Percentiles rank a stretch among this genome's conserved stretches.
These are phyloP conservation scores for Paraescarpia echinospica DNA, from an alignment of 1,140 invertebrate genomes.

Conservation along the genomic window DNA sequence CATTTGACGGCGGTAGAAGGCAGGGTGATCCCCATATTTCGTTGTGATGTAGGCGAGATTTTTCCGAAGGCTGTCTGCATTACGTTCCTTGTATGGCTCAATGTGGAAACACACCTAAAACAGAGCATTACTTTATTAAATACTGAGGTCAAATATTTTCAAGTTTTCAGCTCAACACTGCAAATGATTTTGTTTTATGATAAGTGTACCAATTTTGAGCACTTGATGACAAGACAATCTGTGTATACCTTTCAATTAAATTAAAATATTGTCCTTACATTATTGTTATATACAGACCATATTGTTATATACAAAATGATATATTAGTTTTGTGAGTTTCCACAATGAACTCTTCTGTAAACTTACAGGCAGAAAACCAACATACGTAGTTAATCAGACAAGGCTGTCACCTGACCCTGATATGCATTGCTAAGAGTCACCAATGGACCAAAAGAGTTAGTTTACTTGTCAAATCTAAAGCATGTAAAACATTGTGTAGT, in stretches of 20 bases:
- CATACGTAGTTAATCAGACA: no score
- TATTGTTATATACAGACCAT: background rate
- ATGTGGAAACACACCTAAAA: slow-evolving; percentile 59
- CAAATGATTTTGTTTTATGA: no score
- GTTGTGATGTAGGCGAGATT: slow-evolving; percentile 56
- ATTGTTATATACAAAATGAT: background rate
- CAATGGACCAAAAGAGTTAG: no score
- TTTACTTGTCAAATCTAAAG: background rate
- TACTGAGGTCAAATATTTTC: slow-evolving; percentile 4
- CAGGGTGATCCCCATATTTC: slow-evolving; percentile 59
- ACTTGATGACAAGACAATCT: no score
- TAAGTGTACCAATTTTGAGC: no score
- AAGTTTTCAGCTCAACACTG: no score
- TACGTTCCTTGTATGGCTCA: slow-evolving; percentile 60
- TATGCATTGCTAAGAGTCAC: no score
- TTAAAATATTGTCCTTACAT: background rate
- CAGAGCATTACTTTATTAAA: slow-evolving; percentile 20
- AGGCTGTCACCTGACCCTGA: no score
- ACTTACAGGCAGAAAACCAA: no score
- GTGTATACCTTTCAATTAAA: no score
- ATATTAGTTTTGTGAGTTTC: no score
- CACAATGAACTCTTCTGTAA: no score
- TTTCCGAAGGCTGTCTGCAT: slow-evolving; percentile 44
- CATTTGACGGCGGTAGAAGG: slow-evolving; percentile 53
- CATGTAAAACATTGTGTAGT: background rate